These are phyloP conservation scores for Drosophila percnosoma DNA, from an alignment of 2,888 invertebrate species.

Conservation along the genomic window DNA sequence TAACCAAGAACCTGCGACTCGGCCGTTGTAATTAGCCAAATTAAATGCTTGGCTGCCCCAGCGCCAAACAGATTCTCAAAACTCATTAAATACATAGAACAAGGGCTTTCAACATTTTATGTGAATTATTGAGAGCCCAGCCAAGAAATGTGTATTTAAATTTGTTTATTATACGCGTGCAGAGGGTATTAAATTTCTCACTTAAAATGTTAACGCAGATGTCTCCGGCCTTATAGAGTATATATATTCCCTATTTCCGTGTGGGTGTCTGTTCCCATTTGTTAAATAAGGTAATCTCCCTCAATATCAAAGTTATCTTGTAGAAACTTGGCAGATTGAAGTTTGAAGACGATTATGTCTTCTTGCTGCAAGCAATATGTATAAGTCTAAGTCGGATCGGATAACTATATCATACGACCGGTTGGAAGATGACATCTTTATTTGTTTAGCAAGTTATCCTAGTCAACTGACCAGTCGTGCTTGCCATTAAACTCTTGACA, in stretches of 20 bases:
- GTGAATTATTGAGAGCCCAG: slow-evolving; percentile 5
- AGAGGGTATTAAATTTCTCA: background rate
- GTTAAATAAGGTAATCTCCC: background rate
- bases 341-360: too few relatives aligned
- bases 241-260: background rate
- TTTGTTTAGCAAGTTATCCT: background rate
- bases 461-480: rapidly evolving
- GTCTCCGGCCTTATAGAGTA: background rate
- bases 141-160: background rate
- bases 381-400: background rate
- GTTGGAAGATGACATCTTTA: background rate
- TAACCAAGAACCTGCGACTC: slow-evolving; percentile 77
- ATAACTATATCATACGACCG: background rate
- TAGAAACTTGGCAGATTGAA: background rate
- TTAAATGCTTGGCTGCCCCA: slow-evolving; percentile 76
- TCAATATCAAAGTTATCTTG: background rate
- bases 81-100: slow-evolving; percentile 33
- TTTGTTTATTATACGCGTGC: background rate
- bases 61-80: slow-evolving; percentile 43
- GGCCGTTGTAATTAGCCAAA: slow-evolving; percentile 69
- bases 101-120: slow-evolving; percentile 7
- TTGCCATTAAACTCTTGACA: background rate
- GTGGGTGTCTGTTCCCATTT: background rate
- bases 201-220: background rate
- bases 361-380: background rate